These are phyloP conservation scores for Scopus umbretta DNA, from an alignment of 2,113 vertebrate species.

Conservation along the genomic window DNA sequence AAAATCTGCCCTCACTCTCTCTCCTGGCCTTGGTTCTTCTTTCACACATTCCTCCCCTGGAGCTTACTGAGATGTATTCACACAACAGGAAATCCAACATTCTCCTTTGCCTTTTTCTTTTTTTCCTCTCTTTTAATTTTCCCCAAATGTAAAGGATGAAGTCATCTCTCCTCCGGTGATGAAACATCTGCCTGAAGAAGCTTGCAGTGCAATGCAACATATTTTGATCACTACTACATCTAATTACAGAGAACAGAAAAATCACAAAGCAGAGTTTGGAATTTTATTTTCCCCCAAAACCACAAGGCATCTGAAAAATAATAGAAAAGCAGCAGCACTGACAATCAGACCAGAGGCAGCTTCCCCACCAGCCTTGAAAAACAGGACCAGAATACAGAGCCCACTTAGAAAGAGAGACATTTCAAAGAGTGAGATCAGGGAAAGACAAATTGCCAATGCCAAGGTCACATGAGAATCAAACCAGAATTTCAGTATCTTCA, in stretches of 20 bases:
- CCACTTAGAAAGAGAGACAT: background rate
- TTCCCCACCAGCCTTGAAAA: constrained; percentile 11
- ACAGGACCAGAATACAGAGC: background rate
- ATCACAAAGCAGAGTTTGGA: background rate
- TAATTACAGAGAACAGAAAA: constrained; percentile 47
- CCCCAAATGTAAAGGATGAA: constrained; percentile 47
- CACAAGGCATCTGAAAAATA: constrained; percentile 13
- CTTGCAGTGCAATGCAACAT: constrained; percentile 39
- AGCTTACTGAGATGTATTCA: background rate
- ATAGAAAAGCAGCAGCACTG: background rate
- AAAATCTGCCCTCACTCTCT: background rate
- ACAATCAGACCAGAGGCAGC: background rate
- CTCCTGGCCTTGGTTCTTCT: background rate
- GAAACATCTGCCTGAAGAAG: constrained; percentile 55
- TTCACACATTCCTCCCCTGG: background rate
- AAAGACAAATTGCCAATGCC: background rate
- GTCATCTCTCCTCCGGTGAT: constrained; percentile 48
- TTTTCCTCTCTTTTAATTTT: constrained; percentile 23
- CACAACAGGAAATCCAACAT: constrained; percentile 24
- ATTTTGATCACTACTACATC: constrained; percentile 48
- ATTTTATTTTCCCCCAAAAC: background rate
- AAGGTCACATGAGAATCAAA: background rate
- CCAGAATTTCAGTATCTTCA: background rate
- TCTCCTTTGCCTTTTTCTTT: background rate
- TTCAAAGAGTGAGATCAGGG: background rate